A percentile compares a stretch with the other conserved stretches of the same genome.
Evolutionary conservation across 2,888 invertebrate species (phyloP).

Genomic region (Phasia obesa): DNA sequence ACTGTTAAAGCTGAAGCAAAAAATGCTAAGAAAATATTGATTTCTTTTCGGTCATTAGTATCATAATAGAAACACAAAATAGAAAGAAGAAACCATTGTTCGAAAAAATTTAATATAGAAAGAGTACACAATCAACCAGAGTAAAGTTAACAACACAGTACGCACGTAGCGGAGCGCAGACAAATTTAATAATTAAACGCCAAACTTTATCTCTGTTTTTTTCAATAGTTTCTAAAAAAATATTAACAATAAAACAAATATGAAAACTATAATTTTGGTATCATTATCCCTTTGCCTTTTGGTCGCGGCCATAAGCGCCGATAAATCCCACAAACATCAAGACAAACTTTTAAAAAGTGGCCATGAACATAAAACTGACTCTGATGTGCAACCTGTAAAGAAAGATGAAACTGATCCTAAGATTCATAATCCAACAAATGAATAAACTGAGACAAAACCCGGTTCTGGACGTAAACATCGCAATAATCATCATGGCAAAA

Average conservation of each 20-base stretch:
- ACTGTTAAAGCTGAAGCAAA: too few relatives aligned
- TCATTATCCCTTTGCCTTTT: slow-evolving; percentile 58
- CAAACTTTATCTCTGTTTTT: slow-evolving; percentile 24
- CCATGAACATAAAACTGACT: slow-evolving; percentile 45
- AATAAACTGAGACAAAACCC: slow-evolving; percentile 36
- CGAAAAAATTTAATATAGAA: not conserved
- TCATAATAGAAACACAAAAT: slow-evolving; percentile 18
- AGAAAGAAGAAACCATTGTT: slow-evolving; percentile 5
- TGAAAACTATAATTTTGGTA: slow-evolving; percentile 60
- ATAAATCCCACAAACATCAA: slow-evolving; percentile 60
- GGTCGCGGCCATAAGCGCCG: slow-evolving; percentile 45
- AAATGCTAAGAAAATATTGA: too few relatives aligned
- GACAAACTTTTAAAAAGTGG: slow-evolving; percentile 57
- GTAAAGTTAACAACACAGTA: slow-evolving; percentile 41
- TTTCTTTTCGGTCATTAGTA: too few relatives aligned
- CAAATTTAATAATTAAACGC: not conserved
- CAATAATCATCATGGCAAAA: slow-evolving; percentile 66
- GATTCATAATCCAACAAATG: slow-evolving; percentile 17
- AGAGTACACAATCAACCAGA: slow-evolving; percentile 60
- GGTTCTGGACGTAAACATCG: slow-evolving; percentile 63
- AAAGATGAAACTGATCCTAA: slow-evolving; percentile 47
- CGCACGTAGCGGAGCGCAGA: not conserved
- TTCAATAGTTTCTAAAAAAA: slow-evolving; percentile 10
- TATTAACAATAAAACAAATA: slow-evolving; percentile 34
- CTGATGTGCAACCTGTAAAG: not conserved